Evolutionary conservation across 1,140 invertebrate species (phyloP).

Genomic region (Aphaenogaster rudis): DNA sequence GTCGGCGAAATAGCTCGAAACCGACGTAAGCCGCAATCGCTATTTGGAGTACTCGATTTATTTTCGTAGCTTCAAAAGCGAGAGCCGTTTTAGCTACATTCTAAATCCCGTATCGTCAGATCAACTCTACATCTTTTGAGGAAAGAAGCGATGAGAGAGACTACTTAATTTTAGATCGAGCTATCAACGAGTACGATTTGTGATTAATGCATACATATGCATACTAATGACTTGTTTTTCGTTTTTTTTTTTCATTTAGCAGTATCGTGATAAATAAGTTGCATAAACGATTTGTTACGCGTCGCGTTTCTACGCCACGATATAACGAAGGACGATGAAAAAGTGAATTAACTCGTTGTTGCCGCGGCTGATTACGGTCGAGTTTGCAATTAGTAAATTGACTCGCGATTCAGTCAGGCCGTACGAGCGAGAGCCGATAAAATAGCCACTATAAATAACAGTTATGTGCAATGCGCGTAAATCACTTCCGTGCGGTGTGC

Average conservation of each 20-base stretch:
- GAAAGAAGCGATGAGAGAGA: not conserved
- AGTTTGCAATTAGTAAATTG: slow-evolving; percentile 59
- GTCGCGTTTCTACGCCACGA: slow-evolving; percentile 16
- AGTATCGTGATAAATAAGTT: not conserved
- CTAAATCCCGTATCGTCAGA: slow-evolving; percentile 18
- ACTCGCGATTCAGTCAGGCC: slow-evolving; percentile 29
- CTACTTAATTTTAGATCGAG: not conserved
- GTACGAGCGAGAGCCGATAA: slow-evolving; percentile 51
- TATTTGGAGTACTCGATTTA: slow-evolving; percentile 72
- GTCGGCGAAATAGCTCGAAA: slow-evolving; percentile 56
- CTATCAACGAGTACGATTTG: not conserved
- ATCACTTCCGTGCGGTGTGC: slow-evolving; percentile 47
- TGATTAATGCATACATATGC: not conserved
- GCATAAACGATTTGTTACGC: not conserved
- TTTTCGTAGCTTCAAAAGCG: slow-evolving; percentile 68
- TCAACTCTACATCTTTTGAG: not conserved
- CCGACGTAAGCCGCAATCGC: slow-evolving; percentile 68
- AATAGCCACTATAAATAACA: slow-evolving; percentile 57
- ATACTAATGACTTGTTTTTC: not conserved
- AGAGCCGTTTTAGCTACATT: slow-evolving; percentile 14
- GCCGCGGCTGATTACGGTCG: slow-evolving; percentile 44
- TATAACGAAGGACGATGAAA: slow-evolving; percentile 15
- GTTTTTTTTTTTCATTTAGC: not conserved
- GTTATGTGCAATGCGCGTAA: slow-evolving; percentile 45
- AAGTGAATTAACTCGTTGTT: slow-evolving; percentile 57